These are phyloP conservation scores for Phenganax subtilis DNA, from an alignment of 92 coral and sea anemone genomes.

Conservation along the genomic window DNA sequence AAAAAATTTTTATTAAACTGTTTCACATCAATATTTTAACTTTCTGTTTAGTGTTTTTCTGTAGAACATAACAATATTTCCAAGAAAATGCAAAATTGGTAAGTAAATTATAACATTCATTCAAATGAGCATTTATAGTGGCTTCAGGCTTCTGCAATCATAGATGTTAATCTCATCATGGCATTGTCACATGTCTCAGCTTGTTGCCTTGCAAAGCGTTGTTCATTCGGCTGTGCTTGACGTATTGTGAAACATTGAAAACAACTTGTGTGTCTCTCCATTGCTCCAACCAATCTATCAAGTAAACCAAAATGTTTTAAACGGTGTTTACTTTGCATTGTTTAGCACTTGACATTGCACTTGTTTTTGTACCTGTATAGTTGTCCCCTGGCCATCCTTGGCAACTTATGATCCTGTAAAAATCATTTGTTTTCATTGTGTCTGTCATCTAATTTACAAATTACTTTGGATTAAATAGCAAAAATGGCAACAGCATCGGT, in stretches of 20 bases:
- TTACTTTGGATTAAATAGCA: not conserved
- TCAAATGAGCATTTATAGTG: too few relatives aligned
- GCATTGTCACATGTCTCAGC: constrained; percentile 58
- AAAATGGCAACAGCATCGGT: too few relatives aligned
- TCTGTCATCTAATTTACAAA: not conserved
- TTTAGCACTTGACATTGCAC: not conserved
- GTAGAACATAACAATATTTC: too few relatives aligned
- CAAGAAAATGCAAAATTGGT: too few relatives aligned
- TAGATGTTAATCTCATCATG: constrained; percentile 60
- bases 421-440: not conserved
- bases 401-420: constrained; percentile 71
- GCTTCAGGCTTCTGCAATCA: constrained; percentile 66
- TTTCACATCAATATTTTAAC: too few relatives aligned
- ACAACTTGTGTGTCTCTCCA: constrained; percentile 68
- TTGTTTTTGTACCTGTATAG: constrained; percentile 60
- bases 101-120: too few relatives aligned
- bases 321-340: not conserved
- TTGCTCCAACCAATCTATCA: constrained; percentile 70
- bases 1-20: too few relatives aligned
- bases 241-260: constrained; percentile 85
- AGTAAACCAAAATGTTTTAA: not conserved
- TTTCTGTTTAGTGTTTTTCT: too few relatives aligned
- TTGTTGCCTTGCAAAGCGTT: constrained; percentile 35
- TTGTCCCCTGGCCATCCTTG: constrained; percentile 86
- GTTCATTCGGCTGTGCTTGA: constrained; percentile 65